Base-by-base conservation (phyloP, 1,140 invertebrate species). In the Homalodisca vitripennis region DNA sequence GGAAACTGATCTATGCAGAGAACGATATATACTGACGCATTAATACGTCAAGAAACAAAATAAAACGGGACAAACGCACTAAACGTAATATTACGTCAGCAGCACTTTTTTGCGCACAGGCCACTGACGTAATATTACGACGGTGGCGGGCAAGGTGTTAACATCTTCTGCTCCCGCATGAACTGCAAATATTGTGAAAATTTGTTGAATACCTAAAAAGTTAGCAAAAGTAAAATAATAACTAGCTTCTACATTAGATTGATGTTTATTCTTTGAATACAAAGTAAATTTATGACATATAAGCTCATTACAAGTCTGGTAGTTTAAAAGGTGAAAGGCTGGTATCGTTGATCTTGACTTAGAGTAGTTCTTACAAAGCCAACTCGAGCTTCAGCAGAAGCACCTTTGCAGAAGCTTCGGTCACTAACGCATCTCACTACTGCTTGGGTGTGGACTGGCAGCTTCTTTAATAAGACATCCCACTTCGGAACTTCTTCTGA, bases 351-450 rank as follows among this genome's bases (percentile, higher is more conserved):
- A 41, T 41, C 34, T 41, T 41, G 34, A 41, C 34, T 17, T 41
- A 55, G 51, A 20, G 51, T 55, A 17, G 51, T 55, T 55, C 51
- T 55, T 24, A 72, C 70, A 26, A 47, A 68, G 10, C 67, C 68
- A 70, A 72, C 70, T 65, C 71, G 17, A 32, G 17, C 66, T 41
- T 53, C 55, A 47, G 20, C 34, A 30, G 69, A 67, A 22, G 72
- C 73, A 66, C 66, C 67, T n/a, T n/a, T n/a, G n/a, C n/a, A n/a
- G n/a, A n/a, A n/a, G 30, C 72, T 73, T 30, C 74, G 71, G 22
- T 74, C 48, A 57, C 75, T 76, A 3, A 74, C 73, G 46, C 64
- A 71, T 29, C 75, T 65, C 65, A 74, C 74, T 3, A 75, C 73
- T 41, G 74, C 71, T 67, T 75, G 73, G 29, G 75, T 74, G 66